These are phyloP conservation scores for Pristionchus mayeri DNA, from an alignment of 2,888 invertebrate species.

Conservation along the genomic window DNA sequence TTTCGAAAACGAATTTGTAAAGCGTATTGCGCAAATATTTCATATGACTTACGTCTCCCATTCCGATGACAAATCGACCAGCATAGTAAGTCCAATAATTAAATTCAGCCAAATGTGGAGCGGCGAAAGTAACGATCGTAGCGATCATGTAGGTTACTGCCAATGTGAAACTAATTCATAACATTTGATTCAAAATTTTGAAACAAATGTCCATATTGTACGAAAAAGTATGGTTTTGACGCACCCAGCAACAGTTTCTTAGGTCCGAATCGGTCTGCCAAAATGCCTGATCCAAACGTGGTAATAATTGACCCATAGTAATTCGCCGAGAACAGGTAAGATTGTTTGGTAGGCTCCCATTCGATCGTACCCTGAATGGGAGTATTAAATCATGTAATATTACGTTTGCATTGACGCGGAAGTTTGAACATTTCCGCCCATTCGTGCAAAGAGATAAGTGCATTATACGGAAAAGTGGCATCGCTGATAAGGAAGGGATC, in stretches of 20 bases:
- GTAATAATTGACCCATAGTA: conserved; percentile 38
- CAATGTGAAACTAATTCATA: too few relatives aligned
- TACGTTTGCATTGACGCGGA: too few relatives aligned
- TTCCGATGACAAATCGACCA: conserved; percentile 13
- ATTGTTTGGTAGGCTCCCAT: conserved; percentile 3
- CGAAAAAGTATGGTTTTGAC: neutral
- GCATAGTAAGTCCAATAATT: conserved; percentile 9
- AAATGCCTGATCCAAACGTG: neutral
- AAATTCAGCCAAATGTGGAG: neutral
- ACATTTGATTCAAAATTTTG: too few relatives aligned
- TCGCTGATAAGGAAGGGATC: too few relatives aligned
- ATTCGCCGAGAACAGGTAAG: conserved; percentile 27
- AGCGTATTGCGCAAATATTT: neutral
- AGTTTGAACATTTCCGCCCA: too few relatives aligned
- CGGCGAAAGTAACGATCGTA: neutral
- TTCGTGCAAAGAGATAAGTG: too few relatives aligned
- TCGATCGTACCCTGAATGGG: conserved; percentile 29
- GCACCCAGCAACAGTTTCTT: neutral
- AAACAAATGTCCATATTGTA: too few relatives aligned
- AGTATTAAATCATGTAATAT: too few relatives aligned
- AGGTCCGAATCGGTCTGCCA: conserved; percentile 44
- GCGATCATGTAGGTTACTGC: neutral
- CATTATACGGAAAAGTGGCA: too few relatives aligned
- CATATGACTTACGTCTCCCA: conserved; percentile 39
- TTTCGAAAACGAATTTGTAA: neutral